These are phyloP conservation scores for Pantherophis vulpinus DNA, from an alignment of 2,797 vertebrate genomes.

Conservation along the genomic window DNA sequence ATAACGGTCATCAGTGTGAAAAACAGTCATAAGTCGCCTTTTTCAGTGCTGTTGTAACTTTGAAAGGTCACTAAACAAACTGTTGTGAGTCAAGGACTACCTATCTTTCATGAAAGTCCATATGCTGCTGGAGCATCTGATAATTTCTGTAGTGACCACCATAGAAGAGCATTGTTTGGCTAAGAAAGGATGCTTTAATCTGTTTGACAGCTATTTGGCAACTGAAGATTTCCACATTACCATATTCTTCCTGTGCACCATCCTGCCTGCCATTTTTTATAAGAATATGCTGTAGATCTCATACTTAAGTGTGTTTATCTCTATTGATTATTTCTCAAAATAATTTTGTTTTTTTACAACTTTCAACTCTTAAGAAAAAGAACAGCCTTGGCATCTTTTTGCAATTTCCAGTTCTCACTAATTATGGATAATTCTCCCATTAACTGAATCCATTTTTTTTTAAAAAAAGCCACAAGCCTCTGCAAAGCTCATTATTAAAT, in stretches of 20 bases:
- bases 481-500: background rate
- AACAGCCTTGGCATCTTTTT: background rate
- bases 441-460: background rate
- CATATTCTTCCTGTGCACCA: background rate
- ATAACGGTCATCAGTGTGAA: too few species aligned
- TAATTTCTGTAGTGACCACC: background rate
- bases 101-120: background rate
- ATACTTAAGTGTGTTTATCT: background rate
- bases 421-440: background rate
- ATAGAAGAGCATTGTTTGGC: background rate
- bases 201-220: background rate
- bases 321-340: background rate
- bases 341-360: background rate
- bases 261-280: background rate
- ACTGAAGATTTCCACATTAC: background rate
- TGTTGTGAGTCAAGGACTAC: background rate
- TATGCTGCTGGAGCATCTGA: background rate
- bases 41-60: background rate
- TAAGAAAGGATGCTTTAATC: too few species aligned
- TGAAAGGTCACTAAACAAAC: background rate
- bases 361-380: background rate
- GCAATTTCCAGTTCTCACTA: background rate
- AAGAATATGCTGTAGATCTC: background rate
- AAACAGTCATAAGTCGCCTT: background rate
- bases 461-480: background rate